Base-by-base conservation (phyloP, 2,797 vertebrate genomes). In the Melanotaenia boesemani region DNA sequence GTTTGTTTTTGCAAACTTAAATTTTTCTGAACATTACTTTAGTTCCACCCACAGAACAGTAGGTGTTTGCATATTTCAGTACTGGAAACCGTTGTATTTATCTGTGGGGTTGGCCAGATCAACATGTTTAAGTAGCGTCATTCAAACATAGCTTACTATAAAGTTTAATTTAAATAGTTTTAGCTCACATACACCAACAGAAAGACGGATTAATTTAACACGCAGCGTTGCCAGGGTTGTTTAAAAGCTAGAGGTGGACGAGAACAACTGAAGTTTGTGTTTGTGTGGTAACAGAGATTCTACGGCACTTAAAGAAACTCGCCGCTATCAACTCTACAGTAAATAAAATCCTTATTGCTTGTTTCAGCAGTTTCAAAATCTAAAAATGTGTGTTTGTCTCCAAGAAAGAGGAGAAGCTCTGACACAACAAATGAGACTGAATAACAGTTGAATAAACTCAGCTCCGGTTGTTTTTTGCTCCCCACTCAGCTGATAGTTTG, bases 401-500 rank as follows among this genome's bases (percentile, higher is more conserved):
- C 9, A 7, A 24, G 20, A 24, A 3, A 28, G 24, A 26, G 46
- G 46, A 48, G 46, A 48, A 20, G 46, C 20, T n/a, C 6, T n/a
- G n/a, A 9, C 7, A n/a, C 46, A 50, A n/a, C 46, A 48, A 46
- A 46, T 46, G 6, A 46, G 18, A 20, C 18, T 7, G 10, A 50
- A 22, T 22, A 50, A 10, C 16, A 5, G 41, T 15, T 30, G 30
- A 30, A 30, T 30, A 6, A 30, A 30, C 30, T 30, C 32, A 34
- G 64, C 26, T 57, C 20, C 0, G 11, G n/a, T 50, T 66, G 70
- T 28, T 79, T 73, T 68, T 71, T 12, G 39, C 18, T 3, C 2
- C 18, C 30, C 54, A 61, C 61, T 79, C 57, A 36, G 67, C 34
- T 66, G 65, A 71, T 41, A 68, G 59, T 62, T 70, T 37, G 68